Base-by-base conservation (phyloP, 2,888 invertebrate genomes). In the Napeogenes sylphis region DNA sequence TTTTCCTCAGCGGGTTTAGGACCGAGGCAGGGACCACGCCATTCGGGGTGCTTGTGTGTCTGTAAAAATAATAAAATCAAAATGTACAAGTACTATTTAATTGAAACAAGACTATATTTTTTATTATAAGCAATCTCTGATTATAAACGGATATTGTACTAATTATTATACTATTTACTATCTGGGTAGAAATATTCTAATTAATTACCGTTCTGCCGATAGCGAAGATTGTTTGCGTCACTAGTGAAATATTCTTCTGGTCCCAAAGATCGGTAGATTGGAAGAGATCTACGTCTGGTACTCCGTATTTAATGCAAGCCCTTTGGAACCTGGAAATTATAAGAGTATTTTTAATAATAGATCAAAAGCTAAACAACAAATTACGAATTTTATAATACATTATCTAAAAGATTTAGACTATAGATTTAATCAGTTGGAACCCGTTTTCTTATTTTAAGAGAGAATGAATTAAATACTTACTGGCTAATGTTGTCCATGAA, bases 401-500 rank as follows among this genome's bases (percentile, higher is more conserved):
- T 21, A 21, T 21, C 21, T 21, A 21, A 21, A 21, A n/a, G n/a
- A 21, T 21, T 21, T 21, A 21, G 21, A 21, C 21, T 21, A 21
- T 21, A 21, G 21, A 21, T 21, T 21, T 21, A 21, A 21, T 21
- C 21, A 21, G 21, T 21, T 0, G 21, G 21, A 21, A 14, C 5
- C 3, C 4, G 6, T 2, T 54, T 32, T 32, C 54, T 30, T 54
- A 12, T 54, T 54, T 5, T 30, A 5, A 54, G 12, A 8, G 4
- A 21, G 10, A 30, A 32, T 8, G 12, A 14, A 5, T 32, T 8
- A 42, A 42, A 42, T 10, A 42, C 95, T 92, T 82, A 98, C 95
- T 96, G 95, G 85, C 93, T 95, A 66, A 98, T 95, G 81, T 98
- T 98, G 80, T 98, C 98, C 98, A 98, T 98, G 92, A 96, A 95